Conservation (phyloP, 2,113 vertebrate species). For the Vombatus ursinus region DNA sequence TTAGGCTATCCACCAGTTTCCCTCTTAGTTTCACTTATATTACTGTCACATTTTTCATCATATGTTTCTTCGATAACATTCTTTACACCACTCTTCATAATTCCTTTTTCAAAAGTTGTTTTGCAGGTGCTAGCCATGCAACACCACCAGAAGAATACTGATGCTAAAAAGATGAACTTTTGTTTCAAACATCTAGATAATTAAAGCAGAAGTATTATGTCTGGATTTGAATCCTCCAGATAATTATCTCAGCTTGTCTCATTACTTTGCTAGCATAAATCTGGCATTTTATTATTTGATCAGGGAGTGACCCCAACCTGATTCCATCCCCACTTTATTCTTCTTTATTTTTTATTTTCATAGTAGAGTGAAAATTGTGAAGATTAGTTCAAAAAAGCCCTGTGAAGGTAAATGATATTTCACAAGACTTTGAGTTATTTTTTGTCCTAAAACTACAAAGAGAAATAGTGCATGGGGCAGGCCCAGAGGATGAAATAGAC, state of each 20-base stretch:
- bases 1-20: not conserved
- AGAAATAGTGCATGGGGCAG: not conserved
- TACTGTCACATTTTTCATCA: not conserved
- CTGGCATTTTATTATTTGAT: not conserved
- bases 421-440: not conserved
- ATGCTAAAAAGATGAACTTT: not conserved
- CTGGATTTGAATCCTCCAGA: not conserved
- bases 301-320: not conserved
- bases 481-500: conserved; percentile 14
- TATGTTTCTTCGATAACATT: not conserved
- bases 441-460: not conserved
- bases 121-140: not conserved
- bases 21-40: not conserved
- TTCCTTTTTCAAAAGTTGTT: not conserved
- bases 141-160: not conserved
- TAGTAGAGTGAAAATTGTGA: not conserved
- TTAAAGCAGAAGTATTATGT: not conserved
- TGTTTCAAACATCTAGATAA: not conserved
- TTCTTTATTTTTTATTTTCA: not conserved
- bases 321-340: not conserved
- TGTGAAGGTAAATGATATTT: not conserved
- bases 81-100: not conserved
- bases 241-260: not conserved
- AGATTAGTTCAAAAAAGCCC: not conserved
- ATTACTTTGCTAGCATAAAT: not conserved